Conservation (phyloP, 2,113 vertebrate species). For the Otis tarda region DNA sequence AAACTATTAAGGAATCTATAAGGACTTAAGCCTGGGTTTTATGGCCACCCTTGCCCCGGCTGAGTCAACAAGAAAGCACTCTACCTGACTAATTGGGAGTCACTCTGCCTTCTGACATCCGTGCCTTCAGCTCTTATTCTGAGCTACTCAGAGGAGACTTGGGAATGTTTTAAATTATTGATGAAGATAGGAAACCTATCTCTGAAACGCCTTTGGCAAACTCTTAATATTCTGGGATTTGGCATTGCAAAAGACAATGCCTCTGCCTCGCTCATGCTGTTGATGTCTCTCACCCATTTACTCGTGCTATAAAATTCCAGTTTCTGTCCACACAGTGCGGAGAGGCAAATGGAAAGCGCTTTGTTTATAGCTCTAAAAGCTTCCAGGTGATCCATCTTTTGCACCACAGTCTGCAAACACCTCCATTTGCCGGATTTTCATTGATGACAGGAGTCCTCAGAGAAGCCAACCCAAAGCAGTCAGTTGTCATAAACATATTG, state of each 20-base stretch:
- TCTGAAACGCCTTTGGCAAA: conserved; percentile 67
- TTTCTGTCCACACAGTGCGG: conserved; percentile 20
- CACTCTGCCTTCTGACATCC: conserved; percentile 62
- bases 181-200: conserved; percentile 65
- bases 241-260: conserved; percentile 45
- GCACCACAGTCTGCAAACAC: not conserved
- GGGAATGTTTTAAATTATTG: conserved; percentile 70
- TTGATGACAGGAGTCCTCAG: conserved; percentile 36
- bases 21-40: conserved; percentile 34
- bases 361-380: conserved; percentile 49
- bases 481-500: conserved; percentile 41
- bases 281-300: conserved; percentile 27
- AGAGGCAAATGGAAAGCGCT: conserved; percentile 23
- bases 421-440: conserved; percentile 51
- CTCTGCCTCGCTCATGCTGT: not conserved
- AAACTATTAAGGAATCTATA: conserved; percentile 34
- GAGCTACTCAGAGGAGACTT: conserved; percentile 35
- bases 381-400: conserved; percentile 47
- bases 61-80: conserved; percentile 61
- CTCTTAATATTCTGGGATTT: conserved; percentile 68
- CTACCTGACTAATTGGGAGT: conserved; percentile 70
- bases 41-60: conserved; percentile 54
- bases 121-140: conserved; percentile 62
- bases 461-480: conserved; percentile 41
- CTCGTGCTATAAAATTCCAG: not conserved